Base-by-base conservation (phyloP, 1,140 invertebrate species). In the Microplitis demolitor region DNA sequence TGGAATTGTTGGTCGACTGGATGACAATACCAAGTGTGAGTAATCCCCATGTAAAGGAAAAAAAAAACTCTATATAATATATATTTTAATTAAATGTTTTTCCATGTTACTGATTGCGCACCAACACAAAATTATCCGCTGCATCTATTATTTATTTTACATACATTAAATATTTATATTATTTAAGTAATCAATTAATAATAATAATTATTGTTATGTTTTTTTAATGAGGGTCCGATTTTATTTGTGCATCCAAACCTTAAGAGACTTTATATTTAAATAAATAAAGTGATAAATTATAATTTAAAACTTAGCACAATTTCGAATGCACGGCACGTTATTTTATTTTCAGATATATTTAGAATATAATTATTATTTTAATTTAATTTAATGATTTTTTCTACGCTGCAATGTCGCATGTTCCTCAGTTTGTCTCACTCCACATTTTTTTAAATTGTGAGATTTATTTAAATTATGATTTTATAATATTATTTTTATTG, bases 1-100 rank as follows among this genome's bases (percentile, higher is more conserved):
- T 82, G 85, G 84, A 85, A 85, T 85, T 85, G 82, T 87, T 85
- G 84, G 82, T 85, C 85, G 75, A 80, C 83, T 84, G 84, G 85
- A 87, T 83, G 79, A 85, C 82, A 83, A 85, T 84, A 82, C 75
- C 75, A 85, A 81, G 82, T 85, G 86, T 87, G 86, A 87, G 86
- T 87, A 87, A 87, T 82, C 78, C 82, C 80, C 76, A 82, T 79
- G 45, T 71, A 39, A 75, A 79, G 51, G 64, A 76, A 69, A 63
- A 68, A 68, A 66, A 75, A 80, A 64, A 66, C 72, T 80, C 77
- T 66, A 78, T 24, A 24, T 24, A 24, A 24, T 24, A 53, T 78
- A 78, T 79, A 62, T 82, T 77, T 72, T 69, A 71, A 58, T 56
- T 68, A 74, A 61, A 73, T 76, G 53, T 75, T 75, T 76, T 63